Evolutionary conservation across 1,140 invertebrate species (phyloP).

Genomic region (Calycopis cecrops): DNA sequence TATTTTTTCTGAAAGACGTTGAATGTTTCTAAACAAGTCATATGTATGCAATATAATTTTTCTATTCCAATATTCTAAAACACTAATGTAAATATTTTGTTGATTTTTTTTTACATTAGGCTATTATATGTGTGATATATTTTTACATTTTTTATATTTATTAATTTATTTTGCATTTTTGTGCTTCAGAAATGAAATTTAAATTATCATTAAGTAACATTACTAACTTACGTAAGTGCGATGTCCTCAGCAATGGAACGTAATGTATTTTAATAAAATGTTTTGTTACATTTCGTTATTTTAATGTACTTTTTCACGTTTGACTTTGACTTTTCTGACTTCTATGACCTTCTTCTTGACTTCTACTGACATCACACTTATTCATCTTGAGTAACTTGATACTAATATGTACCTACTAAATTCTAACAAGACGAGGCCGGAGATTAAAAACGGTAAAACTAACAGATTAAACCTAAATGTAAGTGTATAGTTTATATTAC

Average conservation of each 20-base stretch:
- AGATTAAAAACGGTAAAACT: no score
- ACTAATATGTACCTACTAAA: slow-evolving; percentile 13
- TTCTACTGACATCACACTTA: slow-evolving; percentile 20
- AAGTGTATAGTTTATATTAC: neutral
- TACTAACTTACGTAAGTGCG: slow-evolving; percentile 59
- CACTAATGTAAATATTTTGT: slow-evolving; percentile 30
- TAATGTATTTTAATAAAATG: slow-evolving; percentile 45
- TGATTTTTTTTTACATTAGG: slow-evolving; percentile 24
- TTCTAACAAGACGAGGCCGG: no score
- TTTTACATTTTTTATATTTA: slow-evolving; percentile 39
- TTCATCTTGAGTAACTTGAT: slow-evolving; percentile 25
- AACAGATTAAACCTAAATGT: no score
- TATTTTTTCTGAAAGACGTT: no score
- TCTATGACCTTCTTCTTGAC: slow-evolving; percentile 22
- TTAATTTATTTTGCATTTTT: slow-evolving; percentile 35
- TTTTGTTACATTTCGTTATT: slow-evolving; percentile 48
- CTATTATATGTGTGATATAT: slow-evolving; percentile 28
- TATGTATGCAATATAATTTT: neutral
- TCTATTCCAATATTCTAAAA: slow-evolving; percentile 26
- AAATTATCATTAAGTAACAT: slow-evolving; percentile 33
- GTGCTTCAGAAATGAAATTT: slow-evolving; percentile 38
- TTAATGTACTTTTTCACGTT: slow-evolving; percentile 40
- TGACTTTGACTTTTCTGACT: slow-evolving; percentile 44
- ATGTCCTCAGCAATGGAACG: slow-evolving; percentile 53
- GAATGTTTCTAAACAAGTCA: no score